phyloP scores from a whole-genome alignment of 1,140 invertebrate species.

The Drosophila orena region DNA sequence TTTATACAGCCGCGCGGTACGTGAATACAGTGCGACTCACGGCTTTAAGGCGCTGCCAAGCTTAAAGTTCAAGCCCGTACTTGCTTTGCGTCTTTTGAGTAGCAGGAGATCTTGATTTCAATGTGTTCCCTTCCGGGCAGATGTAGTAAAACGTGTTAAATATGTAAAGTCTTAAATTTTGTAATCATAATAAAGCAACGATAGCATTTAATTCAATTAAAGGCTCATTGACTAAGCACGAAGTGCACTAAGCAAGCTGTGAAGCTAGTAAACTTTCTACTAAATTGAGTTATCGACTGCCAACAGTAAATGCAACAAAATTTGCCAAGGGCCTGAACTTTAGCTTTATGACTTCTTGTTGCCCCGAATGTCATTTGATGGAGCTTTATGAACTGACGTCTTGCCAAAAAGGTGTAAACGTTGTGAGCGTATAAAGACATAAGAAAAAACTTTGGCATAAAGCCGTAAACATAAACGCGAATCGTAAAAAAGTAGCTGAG shows the following conservation, averaged over 20 bases:
- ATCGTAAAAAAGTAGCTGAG: conserved; percentile 30
- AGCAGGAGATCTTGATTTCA: too few relatives aligned
- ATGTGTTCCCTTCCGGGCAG: too few relatives aligned
- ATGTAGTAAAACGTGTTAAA: too few relatives aligned
- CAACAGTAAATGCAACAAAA: conserved; percentile 34
- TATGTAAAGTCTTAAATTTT: too few relatives aligned
- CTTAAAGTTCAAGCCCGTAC: background rate
- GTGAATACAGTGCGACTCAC: conserved; percentile 16
- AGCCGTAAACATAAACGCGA: conserved; percentile 65
- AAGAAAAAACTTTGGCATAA: conserved; percentile 16
- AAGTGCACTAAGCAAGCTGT: background rate
- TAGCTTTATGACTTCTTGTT: conserved; percentile 20
- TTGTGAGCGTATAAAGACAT: conserved; percentile 33
- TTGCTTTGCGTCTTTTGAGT: background rate
- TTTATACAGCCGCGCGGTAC: conserved; percentile 31
- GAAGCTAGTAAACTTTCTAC: background rate
- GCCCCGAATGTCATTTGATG: conserved; percentile 22
- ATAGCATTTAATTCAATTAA: background rate
- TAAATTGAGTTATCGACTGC: conserved; percentile 23
- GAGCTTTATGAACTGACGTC: conserved; percentile 60
- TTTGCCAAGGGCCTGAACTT: conserved; percentile 13
- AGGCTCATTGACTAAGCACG: background rate
- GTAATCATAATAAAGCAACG: too few relatives aligned
- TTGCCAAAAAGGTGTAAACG: conserved; percentile 63
- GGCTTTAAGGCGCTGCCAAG: conserved; percentile 7